Base-by-base conservation (phyloP, 23 tunicate species). In the Trididemnum nubilum region DNA sequence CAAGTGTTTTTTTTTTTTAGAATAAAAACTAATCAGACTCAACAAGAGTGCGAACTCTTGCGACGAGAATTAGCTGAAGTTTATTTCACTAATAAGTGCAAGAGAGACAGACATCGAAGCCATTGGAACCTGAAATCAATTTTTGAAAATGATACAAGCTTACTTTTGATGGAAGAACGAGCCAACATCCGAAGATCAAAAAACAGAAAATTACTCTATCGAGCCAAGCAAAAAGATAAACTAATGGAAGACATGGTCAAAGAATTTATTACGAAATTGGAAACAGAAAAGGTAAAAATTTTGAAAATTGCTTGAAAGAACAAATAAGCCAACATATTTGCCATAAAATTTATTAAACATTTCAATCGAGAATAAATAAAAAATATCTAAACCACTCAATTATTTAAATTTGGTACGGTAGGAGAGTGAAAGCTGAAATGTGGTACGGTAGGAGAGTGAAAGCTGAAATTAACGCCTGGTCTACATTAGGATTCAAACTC, bases 141-240 rank as follows among this genome's bases (percentile, higher is more conserved):
- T 31, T 57, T 54, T 49, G 88, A 85, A 12, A 40, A 64, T 15
- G 82, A 85, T 76, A 71, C 88, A 35, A 77, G 49, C 32, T 51
- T 85, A n/a, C 66, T 85, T 34, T 33, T 85, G 66, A 85, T 85
- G 82, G 72, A 77, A 37, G 82, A 85, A 33, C 37, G 88, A 49
- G 82, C 64, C 34, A 67, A 76, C 73, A 25, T 19, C 38, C 63
- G 88, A 76, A 85, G 77, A 79, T 71, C 50, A 51, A 85, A 85
- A 51, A 85, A 85, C 26, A 34, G 78, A 27, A 64, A 49, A 26
- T 73, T 85, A 26, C 67, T 85, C 32, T 7, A 51, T 28, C 24
- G 54, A 64, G 82, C 88, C 26, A 64, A 77, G 9, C 67, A 76
- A 34, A 76, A 85, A 44, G 75, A 85, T 58, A n/a, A 64, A 36